Evolutionary conservation across 2,888 invertebrate genomes (phyloP).

Genomic region (Morpho achilles): DNA sequence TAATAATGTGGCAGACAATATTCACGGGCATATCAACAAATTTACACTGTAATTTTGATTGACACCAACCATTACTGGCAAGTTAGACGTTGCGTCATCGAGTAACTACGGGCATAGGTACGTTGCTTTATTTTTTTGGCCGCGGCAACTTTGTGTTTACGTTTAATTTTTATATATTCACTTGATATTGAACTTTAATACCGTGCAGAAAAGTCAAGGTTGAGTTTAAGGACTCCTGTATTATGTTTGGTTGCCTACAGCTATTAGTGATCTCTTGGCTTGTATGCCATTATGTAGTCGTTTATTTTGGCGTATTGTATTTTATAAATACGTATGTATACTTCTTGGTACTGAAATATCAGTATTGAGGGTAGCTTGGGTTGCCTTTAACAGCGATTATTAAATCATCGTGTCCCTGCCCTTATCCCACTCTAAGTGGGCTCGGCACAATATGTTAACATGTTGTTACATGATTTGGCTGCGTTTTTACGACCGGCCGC

Average conservation of each 20-base stretch:
- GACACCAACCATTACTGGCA: constrained; percentile 75
- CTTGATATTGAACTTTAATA: constrained; percentile 28
- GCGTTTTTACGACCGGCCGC: too few species aligned
- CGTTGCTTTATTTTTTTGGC: constrained; percentile 34
- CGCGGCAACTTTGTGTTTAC: constrained; percentile 28
- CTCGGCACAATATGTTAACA: too few species aligned
- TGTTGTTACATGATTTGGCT: too few species aligned
- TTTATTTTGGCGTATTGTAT: constrained; percentile 20
- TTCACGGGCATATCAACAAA: constrained; percentile 46
- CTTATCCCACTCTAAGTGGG: too few species aligned
- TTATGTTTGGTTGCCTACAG: constrained; percentile 30
- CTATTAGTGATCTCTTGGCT: constrained; percentile 33
- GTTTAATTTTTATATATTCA: constrained; percentile 24
- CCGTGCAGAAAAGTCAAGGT: constrained; percentile 14
- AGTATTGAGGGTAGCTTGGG: not conserved
- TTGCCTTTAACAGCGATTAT: too few species aligned
- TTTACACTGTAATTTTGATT: constrained; percentile 76
- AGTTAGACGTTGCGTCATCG: constrained; percentile 72
- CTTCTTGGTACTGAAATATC: not conserved
- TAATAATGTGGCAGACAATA: constrained; percentile 40
- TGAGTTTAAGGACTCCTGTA: constrained; percentile 6
- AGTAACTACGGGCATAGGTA: constrained; percentile 53
- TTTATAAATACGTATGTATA: constrained; percentile 6
- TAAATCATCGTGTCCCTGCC: too few species aligned
- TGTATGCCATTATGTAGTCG: constrained; percentile 21